Evolutionary conservation across 1,140 invertebrate genomes (phyloP).

Genomic region (Achatina immaculata): DNA sequence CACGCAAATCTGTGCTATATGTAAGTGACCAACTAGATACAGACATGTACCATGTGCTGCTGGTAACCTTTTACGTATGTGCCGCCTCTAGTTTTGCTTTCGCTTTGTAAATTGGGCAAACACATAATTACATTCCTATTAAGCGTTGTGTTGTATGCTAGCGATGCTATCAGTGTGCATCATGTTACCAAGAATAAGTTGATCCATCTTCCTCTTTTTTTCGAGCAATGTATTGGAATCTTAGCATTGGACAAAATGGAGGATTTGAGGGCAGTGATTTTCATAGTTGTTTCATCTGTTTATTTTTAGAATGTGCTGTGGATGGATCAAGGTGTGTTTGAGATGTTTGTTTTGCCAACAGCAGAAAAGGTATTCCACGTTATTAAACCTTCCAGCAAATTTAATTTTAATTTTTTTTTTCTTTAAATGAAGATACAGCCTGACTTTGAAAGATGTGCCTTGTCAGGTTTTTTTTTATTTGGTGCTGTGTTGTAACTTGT

Average conservation of each 20-base stretch:
- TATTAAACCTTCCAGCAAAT: too few relatives aligned
- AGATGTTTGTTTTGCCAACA: too few relatives aligned
- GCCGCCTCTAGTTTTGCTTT: background rate
- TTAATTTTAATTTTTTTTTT: too few relatives aligned
- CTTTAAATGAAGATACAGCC: background rate
- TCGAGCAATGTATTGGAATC: too few relatives aligned
- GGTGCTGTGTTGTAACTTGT: too few relatives aligned
- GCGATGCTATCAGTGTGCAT: background rate
- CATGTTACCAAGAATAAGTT: background rate
- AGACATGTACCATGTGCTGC: background rate
- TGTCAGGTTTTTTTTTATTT: background rate
- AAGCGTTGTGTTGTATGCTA: background rate
- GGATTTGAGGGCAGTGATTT: too few relatives aligned
- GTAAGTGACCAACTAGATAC: background rate
- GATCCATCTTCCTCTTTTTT: too few relatives aligned
- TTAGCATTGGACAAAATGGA: too few relatives aligned
- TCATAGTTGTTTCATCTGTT: background rate
- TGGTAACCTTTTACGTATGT: background rate
- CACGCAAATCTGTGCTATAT: background rate
- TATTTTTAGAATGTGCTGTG: too few relatives aligned
- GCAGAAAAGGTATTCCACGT: too few relatives aligned
- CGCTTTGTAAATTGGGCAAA: background rate
- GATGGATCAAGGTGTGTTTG: too few relatives aligned
- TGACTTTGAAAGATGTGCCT: constrained; percentile 1
- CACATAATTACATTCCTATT: constrained; percentile 8